Percentiles rank a stretch among this genome's conserved stretches.
Evolutionary conservation across 2,797 vertebrate genomes (phyloP).

Genomic region (Labroides dimidiatus): DNA sequence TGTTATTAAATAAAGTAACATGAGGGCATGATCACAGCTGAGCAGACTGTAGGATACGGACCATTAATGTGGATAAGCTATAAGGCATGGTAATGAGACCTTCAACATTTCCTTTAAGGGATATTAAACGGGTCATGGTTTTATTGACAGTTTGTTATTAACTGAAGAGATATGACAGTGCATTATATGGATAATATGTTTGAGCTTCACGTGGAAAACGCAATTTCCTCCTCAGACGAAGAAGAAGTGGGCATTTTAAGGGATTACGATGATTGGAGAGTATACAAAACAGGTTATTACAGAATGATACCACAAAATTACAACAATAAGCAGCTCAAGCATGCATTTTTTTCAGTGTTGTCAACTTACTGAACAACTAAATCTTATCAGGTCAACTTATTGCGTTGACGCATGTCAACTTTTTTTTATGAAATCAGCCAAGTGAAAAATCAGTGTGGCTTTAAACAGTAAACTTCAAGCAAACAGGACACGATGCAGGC

Average conservation of each 20-base stretch:
- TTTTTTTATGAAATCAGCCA: slow-evolving; percentile 9
- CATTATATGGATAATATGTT: neutral
- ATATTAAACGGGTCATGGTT: neutral
- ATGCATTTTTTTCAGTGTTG: neutral
- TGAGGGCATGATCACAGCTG: too few relatives aligned
- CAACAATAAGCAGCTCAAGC: too few relatives aligned
- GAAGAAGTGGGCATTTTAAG: too few relatives aligned
- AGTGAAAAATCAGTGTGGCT: slow-evolving; percentile 18
- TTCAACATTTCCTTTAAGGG: neutral
- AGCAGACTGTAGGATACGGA: neutral
- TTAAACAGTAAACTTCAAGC: slow-evolving; percentile 11
- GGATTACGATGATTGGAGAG: too few relatives aligned
- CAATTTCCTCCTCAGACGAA: too few relatives aligned
- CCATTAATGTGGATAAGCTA: slow-evolving; percentile 8
- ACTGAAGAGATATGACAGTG: neutral
- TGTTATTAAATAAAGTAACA: neutral
- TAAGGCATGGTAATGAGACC: neutral
- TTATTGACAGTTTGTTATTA: neutral
- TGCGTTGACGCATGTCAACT: slow-evolving; percentile 28
- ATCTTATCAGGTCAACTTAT: slow-evolving; percentile 24
- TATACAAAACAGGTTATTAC: too few relatives aligned
- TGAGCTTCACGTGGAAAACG: too few relatives aligned
- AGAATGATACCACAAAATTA: too few relatives aligned
- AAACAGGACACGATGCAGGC: slow-evolving; percentile 32
- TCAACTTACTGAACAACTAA: neutral